Base-by-base conservation (phyloP, 2,888 invertebrate genomes). In the Leptinotarsa juncta region DNA sequence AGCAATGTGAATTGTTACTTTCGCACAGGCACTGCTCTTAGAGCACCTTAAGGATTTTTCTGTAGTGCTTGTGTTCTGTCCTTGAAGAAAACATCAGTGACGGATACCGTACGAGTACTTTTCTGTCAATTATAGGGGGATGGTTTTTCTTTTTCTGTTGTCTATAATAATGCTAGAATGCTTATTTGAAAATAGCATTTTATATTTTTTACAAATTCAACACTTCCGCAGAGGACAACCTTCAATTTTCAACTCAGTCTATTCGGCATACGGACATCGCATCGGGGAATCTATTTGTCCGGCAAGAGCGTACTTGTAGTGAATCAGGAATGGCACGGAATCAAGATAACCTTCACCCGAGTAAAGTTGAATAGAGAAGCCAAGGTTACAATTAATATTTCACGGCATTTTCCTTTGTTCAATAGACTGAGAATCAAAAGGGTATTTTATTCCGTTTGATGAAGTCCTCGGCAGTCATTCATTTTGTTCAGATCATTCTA, bases 321-420 rank as follows among this genome's bases (percentile, higher is more conserved):
- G 62, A 62, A 70, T 62, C 65, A 70, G 48, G 57, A 65, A 71
- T 68, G 74, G 68, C 69, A 71, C 69, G 62, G 75, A 65, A 74
- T 71, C 79, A 74, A 76, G 74, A 73, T 82, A 81, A 82, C 82
- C 82, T 83, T 82, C 82, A 82, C 81, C 81, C 81, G 78, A 75
- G 79, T 78, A 77, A 80, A 79, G 75, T 72, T 77, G 77, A 76
- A 81, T 78, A 77, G 76, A 72, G 78, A 76, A 77, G 77, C 80
- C 83, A 82, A 82, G 83, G 82, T 78, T 80, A 80, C 75, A 71
- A 80, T 82, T 80, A 81, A 80, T 81, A 82, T 81, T 83, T 81
- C 81, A 79, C 77, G 65, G 78, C 78, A 73, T 77, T 80, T 57
- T 76, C 70, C 75, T 78, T 74, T 76, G 77, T 77, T 79, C 77